A percentile compares a stretch with the other conserved stretches of the same genome.
Conservation (phyloP, 2,888 invertebrate genomes). For the Pediacus dermestoides region DNA sequence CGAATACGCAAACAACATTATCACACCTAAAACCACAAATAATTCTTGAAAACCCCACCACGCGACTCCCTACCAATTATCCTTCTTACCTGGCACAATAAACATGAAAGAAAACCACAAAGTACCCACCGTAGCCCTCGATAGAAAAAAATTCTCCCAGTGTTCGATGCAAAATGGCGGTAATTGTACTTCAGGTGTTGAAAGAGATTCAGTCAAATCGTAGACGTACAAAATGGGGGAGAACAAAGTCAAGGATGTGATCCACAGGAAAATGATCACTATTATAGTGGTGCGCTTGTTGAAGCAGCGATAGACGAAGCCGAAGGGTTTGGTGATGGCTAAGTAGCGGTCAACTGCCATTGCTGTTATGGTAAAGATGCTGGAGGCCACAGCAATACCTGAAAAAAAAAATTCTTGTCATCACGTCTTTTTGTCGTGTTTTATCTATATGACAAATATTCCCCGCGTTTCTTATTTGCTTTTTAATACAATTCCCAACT, state of each 20-base stretch:
- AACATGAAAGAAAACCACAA: conserved; percentile 73
- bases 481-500: no score
- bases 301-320: conserved; percentile 67
- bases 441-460: no score
- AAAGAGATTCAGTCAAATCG: conserved; percentile 15
- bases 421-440: no score
- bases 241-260: conserved; percentile 63
- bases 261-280: conserved; percentile 64
- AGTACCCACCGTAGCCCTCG: conserved; percentile 61
- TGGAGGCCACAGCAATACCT: conserved; percentile 76
- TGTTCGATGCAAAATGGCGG: conserved; percentile 57
- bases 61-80: no score
- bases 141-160: conserved; percentile 55
- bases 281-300: conserved; percentile 63
- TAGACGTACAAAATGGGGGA: conserved; percentile 56
- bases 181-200: conserved; percentile 14
- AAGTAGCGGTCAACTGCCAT: conserved; percentile 75
- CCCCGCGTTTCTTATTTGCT: no score
- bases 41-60: neutral
- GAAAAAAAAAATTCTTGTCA: conserved; percentile 35
- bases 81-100: conserved; percentile 70
- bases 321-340: conserved; percentile 71
- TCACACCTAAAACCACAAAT: conserved; percentile 54
- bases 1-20: conserved; percentile 63
- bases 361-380: conserved; percentile 75